These are phyloP conservation scores for Tenodera sinensis DNA, from an alignment of 2,888 invertebrate species.

Conservation along the genomic window DNA sequence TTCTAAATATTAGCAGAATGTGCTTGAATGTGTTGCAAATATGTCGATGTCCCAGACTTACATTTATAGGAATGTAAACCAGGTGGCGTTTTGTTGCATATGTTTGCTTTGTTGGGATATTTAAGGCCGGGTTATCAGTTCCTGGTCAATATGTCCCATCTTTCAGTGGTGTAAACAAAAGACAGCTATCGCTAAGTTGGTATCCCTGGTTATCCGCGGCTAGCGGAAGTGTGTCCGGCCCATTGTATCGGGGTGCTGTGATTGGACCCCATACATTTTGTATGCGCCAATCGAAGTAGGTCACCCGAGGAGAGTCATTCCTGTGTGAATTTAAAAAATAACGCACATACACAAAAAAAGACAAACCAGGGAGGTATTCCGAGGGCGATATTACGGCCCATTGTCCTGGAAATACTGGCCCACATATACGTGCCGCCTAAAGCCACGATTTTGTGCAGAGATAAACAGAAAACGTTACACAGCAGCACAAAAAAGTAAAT, in stretches of 20 bases:
- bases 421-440: neutral
- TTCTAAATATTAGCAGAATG: no score
- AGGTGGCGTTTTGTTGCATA: neutral
- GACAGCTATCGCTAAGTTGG: neutral
- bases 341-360: neutral
- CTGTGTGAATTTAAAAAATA: neutral
- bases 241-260: neutral
- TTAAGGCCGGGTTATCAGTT: neutral
- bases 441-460: neutral
- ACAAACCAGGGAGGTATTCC: neutral
- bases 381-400: neutral
- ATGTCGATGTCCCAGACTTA: no score
- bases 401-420: neutral
- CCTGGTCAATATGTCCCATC: neutral
- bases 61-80: neutral
- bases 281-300: neutral
- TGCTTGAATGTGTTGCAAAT: no score
- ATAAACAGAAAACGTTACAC: neutral
- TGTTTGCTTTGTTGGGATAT: neutral
- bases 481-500: neutral
- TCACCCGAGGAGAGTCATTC: neutral
- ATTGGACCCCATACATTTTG: neutral
- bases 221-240: neutral
- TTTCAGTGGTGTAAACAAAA: neutral
- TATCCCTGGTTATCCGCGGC: neutral